Percentiles rank a stretch among this genome's conserved stretches.
These are phyloP conservation scores for Ianthella basta DNA, from an alignment of 37 sponge, comb jelly and placozoan genomes.

Conservation along the genomic window DNA sequence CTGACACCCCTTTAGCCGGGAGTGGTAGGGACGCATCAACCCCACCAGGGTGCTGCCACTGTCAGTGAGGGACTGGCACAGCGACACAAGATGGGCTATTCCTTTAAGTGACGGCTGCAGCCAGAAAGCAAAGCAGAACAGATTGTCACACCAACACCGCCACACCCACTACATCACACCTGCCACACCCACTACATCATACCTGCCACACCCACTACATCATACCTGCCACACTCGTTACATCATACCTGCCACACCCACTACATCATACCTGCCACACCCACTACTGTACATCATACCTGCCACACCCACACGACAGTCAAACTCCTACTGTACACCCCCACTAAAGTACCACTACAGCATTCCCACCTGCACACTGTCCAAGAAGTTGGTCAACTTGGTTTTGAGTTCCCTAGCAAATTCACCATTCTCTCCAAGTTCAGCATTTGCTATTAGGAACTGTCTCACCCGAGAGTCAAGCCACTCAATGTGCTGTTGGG, in stretches of 20 bases:
- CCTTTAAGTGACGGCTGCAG: neutral
- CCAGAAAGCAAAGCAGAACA: neutral
- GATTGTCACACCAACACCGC: neutral
- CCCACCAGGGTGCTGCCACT: neutral
- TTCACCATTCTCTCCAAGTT: constrained; percentile 47
- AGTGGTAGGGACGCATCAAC: neutral
- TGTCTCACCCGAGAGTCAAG: constrained; percentile 48
- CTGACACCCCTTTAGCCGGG: neutral
- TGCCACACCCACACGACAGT: too few relatives aligned
- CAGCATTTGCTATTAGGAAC: constrained; percentile 41
- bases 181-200: neutral
- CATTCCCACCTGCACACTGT: constrained; percentile 11
- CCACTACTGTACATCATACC: too few relatives aligned
- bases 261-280: too few relatives aligned
- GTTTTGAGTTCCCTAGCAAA: constrained; percentile 32
- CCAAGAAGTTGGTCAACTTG: constrained; percentile 48
- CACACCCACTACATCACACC: neutral
- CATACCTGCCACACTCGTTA: too few relatives aligned
- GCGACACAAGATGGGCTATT: neutral
- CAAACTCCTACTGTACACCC: neutral
- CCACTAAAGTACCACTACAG: neutral
- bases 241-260: too few relatives aligned
- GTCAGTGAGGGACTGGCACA: neutral
- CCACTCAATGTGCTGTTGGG: constrained; percentile 53
- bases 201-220: too few relatives aligned